A percentile compares a stretch with the other conserved stretches of the same genome.
Conservation (phyloP, 2,888 invertebrate species). For the Laspeyria flexula region DNA sequence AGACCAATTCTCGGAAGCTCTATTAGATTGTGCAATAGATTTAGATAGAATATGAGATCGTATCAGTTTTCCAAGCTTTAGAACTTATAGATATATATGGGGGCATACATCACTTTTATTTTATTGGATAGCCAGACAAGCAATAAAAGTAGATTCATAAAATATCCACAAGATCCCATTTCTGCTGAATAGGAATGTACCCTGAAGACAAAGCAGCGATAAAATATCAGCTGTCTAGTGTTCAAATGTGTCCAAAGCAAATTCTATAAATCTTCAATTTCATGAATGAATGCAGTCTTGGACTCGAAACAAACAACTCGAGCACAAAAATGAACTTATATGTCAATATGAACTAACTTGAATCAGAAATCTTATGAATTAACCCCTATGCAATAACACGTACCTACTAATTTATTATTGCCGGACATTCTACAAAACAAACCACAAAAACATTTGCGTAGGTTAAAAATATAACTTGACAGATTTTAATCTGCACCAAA, state of each 20-base stretch:
- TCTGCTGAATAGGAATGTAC: constrained; percentile 9
- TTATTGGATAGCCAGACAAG: constrained; percentile 28
- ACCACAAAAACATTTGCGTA: too few relatives aligned
- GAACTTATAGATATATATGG: constrained; percentile 4
- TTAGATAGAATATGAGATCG: neutral
- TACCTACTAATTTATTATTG: too few relatives aligned
- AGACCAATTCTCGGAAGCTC: too few relatives aligned
- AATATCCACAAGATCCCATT: constrained; percentile 22
- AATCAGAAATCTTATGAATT: too few relatives aligned
- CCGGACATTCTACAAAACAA: too few relatives aligned
- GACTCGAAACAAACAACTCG: too few relatives aligned
- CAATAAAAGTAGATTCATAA: constrained; percentile 33
- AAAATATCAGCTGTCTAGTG: constrained; percentile 1
- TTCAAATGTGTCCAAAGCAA: neutral
- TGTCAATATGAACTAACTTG: too few relatives aligned
- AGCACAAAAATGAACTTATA: too few relatives aligned
- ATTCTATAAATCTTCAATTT: neutral
- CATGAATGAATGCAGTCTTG: neutral
- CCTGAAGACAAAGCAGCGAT: constrained; percentile 4
- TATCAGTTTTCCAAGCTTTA: neutral
- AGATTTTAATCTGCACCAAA: too few relatives aligned
- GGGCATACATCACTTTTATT: constrained; percentile 30
- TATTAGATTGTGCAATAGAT: too few relatives aligned
- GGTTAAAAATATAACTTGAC: too few relatives aligned
- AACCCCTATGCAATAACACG: too few relatives aligned